These are phyloP conservation scores for Meda fulgida DNA, from an alignment of 2,797 vertebrate genomes.

Conservation along the genomic window DNA sequence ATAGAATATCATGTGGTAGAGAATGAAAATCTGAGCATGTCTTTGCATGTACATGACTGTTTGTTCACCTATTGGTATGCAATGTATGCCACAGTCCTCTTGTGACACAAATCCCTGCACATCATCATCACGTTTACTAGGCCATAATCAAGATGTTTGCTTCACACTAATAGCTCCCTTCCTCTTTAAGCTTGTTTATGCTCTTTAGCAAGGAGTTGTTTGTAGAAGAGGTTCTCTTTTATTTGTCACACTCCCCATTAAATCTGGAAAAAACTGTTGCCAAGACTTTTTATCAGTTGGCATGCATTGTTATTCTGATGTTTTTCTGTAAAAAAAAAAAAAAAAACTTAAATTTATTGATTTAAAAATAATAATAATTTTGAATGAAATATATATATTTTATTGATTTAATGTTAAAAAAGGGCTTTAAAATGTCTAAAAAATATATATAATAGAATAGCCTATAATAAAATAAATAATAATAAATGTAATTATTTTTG, in stretches of 20 bases:
- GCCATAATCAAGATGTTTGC: background rate
- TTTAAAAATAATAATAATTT: no score
- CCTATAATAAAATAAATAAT: background rate
- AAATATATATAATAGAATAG: background rate
- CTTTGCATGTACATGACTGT: background rate
- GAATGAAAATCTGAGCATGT: background rate
- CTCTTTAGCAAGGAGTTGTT: background rate
- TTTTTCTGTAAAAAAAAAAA: background rate
- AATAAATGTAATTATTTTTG: background rate
- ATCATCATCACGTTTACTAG: background rate
- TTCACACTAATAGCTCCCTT: background rate
- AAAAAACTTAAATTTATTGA: background rate
- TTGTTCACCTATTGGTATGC: background rate
- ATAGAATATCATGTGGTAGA: background rate
- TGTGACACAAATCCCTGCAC: conserved; percentile 12
- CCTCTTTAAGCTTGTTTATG: background rate
- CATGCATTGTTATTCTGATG: background rate
- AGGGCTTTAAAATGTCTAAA: no score
- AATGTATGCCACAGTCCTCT: background rate
- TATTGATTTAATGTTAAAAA: background rate
- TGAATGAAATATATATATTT: background rate
- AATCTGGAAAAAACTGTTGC: background rate
- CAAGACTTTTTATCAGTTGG: background rate
- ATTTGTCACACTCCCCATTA: background rate
- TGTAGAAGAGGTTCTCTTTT: background rate